Evolutionary conservation across 1,140 invertebrate species (phyloP).

Genomic region (Drosophila sechellia): DNA sequence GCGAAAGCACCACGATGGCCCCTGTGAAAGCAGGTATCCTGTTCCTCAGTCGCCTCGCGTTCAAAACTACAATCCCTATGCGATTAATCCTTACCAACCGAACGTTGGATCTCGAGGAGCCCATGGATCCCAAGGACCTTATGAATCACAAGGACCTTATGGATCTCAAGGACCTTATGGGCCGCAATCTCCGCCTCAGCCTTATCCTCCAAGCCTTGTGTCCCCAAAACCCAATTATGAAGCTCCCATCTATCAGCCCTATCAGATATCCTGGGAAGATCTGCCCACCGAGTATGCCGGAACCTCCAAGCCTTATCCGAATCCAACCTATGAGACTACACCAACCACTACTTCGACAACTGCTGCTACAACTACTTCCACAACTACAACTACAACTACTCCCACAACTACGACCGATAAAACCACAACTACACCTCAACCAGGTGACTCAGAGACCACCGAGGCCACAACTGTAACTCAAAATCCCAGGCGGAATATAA

Average conservation of each 20-base stretch:
- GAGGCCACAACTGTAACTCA: too few relatives aligned
- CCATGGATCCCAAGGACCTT: background rate
- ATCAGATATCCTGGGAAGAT: constrained; percentile 34
- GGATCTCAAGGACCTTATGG: constrained; percentile 2
- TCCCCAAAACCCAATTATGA: constrained; percentile 21
- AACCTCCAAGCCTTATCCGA: constrained; percentile 3
- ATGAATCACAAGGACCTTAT: background rate
- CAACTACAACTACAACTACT: background rate
- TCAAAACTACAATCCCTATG: constrained; percentile 33
- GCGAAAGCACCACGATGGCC: constrained; percentile 20
- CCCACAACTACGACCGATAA: background rate
- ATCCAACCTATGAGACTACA: background rate
- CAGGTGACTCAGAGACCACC: background rate
- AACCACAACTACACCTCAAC: background rate
- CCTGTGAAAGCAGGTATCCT: constrained; percentile 31
- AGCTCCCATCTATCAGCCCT: constrained; percentile 24
- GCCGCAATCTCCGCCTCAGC: constrained; percentile 3
- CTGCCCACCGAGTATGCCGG: constrained; percentile 18
- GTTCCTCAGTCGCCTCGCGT: constrained; percentile 10
- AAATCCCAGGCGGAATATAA: constrained; percentile 17
- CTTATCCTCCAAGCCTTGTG: background rate
- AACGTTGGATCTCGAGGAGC: background rate
- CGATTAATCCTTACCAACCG: background rate
- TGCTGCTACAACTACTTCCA: background rate
- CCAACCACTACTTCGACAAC: background rate